Evolutionary conservation across 2,797 vertebrate species (phyloP), one percentile per base, ranked within the genome.

Genomic region (Mico argentatus): DNA sequence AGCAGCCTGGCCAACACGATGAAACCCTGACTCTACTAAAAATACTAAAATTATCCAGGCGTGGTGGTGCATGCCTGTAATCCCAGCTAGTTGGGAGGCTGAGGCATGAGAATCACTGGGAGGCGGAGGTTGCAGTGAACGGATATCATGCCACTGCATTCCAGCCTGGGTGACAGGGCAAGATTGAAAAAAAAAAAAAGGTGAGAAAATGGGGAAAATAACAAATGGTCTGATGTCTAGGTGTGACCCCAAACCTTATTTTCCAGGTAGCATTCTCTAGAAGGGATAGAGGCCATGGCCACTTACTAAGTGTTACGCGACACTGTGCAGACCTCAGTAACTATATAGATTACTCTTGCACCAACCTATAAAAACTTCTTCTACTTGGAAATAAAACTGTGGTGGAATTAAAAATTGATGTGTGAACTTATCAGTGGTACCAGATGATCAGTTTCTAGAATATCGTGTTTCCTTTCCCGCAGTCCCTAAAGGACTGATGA

Each of bases 371-470:
- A 33, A 39, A 7, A 26, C 67, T 36, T 76, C 64, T 93, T 64
- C 75, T 77, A 27, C 50, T 91, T 77, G n/a, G 89, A 85, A 95
- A 79, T 76, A 81, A 46, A 89, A 55, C 91, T 33, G 14, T 9
- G 11, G 36, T 20, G 5, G 55, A 82, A 88, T 87, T 88, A 88
- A 97, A 97, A 90, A 90, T 27, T 93, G 85, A 93, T 80, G 72
- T 11, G 24, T 26, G 48, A 87, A 50, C 39, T 70, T 91, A 64
- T 9, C 77, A 41, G 67, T 50, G n/a, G 33, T 14, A 64, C 15
- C 36, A 86, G 59, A 57, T 14, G 41, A 88, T 41, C 79, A n/a
- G 44, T n/a, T 91, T 95, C 92, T 90, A 22, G 70, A 93, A 33
- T 52, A 84, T 90, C 90, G 22, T 48, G 76, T 93, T 94, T 46